These are phyloP conservation scores for Pristionchus entomophagus DNA, from an alignment of 2,888 invertebrate genomes.

Conservation along the genomic window DNA sequence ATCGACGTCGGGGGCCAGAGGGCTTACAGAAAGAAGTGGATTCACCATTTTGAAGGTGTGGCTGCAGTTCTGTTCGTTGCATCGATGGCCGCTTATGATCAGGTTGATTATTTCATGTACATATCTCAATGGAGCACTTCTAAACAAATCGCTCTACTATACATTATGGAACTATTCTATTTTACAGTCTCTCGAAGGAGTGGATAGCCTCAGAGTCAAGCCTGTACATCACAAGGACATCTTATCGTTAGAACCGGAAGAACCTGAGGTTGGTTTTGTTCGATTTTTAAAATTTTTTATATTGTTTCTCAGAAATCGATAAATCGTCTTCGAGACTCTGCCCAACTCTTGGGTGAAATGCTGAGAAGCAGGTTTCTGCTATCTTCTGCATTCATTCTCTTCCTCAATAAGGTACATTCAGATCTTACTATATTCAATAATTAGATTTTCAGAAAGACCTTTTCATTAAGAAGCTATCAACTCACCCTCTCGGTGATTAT, in stretches of 20 bases:
- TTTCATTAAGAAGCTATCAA: conserved; percentile 51
- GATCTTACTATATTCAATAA: neutral
- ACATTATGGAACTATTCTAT: neutral
- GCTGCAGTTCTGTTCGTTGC: conserved; percentile 57
- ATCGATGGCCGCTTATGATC: conserved; percentile 57
- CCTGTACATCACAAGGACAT: neutral
- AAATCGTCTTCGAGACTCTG: conserved; percentile 55
- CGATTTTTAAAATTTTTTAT: neutral
- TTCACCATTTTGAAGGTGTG: conserved; percentile 60
- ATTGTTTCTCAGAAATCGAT: conserved; percentile 15
- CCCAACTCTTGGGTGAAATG: conserved; percentile 54
- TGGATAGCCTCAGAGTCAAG: neutral
- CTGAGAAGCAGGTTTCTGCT: conserved; percentile 54
- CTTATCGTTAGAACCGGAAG: neutral
- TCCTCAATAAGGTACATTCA: conserved; percentile 54
- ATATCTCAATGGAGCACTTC: too few species aligned
- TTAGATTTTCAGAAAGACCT: conserved; percentile 50
- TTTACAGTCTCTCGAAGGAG: conserved; percentile 14
- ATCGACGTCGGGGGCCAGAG: conserved; percentile 61
- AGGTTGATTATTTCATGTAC: neutral
- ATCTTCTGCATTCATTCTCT: conserved; percentile 56
- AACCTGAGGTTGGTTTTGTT: neutral
- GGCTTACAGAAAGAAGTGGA: conserved; percentile 61
- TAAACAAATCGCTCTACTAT: too few species aligned
- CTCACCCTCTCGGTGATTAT: conserved; percentile 44